Base-by-base conservation (phyloP, 1,140 invertebrate genomes). In the Propsilocerus akamusi region DNA sequence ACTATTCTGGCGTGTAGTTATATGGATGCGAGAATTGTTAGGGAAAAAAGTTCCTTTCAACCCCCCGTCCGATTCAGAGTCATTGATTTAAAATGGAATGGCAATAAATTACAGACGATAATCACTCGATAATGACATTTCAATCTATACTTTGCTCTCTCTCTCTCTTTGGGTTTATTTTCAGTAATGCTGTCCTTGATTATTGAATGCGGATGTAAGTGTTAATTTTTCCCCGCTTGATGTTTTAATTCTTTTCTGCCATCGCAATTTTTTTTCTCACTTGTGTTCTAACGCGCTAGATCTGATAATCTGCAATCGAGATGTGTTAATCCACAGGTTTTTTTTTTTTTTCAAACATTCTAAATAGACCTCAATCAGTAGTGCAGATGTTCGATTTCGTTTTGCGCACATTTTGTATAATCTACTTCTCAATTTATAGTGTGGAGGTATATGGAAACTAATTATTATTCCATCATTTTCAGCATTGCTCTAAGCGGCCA, bases 81-180 rank as follows among this genome's bases (percentile, higher is more conserved):
- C 17, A 17, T 41, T 17, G 34, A 41, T 41, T 41, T 17, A 17
- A 41, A 41, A 41, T 41, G 34, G 22, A 41, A 41, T 41, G 34
- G 34, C 34, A 41, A 41, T 41, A 41, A 41, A 41, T 41, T 41
- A 41, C 22, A 14, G 34, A 41, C 34, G 34, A 41, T 41, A 41
- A 41, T 41, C 34, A 41, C 34, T 41, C 34, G 34, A 41, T 41
- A 41, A 41, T 41, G 34, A 41, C 34, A 20, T 41, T 41, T 41
- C 34, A 20, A 41, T 41, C 17, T 41, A 41, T 41, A 30, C n/a
- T 30, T 30, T 30, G 28, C 28, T 30, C n/a, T 30, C n/a, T 30
- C 10, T 30, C n/a, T 30, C 28, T 30, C n/a, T 3, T 30, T 11
- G 28, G 10, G 28, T 30, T 11, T 30, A 30, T 30, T 30, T 30